Conservation (phyloP, 2,113 vertebrate species). For the Mobula birostris region DNA sequence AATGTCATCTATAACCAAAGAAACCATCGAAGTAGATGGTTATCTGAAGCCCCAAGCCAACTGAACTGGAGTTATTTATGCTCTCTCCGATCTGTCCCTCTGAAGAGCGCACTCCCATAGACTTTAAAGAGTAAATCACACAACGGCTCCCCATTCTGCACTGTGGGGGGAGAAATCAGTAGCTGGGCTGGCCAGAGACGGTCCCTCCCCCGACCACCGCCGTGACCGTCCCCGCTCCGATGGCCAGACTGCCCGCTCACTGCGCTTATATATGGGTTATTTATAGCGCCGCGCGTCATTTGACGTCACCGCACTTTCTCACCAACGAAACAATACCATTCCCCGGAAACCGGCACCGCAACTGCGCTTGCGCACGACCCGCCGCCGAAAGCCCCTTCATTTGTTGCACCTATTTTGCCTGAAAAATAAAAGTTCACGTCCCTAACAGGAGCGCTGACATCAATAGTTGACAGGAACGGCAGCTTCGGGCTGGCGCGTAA, state of each 20-base stretch:
- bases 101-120: background rate
- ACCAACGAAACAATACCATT: background rate
- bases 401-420: background rate
- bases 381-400: background rate
- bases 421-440: background rate
- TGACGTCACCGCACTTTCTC: background rate
- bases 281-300: background rate
- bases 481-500: background rate
- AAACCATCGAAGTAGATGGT: background rate
- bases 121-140: background rate
- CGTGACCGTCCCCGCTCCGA: no score
- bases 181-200: no score
- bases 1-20: background rate
- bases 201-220: no score
- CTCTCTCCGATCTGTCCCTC: no score
- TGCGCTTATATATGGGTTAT: slow-evolving; percentile 14
- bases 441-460: background rate
- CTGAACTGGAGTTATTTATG: background rate
- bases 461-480: no score
- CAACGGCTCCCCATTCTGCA: background rate
- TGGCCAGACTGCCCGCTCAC: no score
- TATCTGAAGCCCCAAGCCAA: background rate
- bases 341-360: background rate
- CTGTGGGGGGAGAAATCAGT: no score
- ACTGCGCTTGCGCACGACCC: background rate